Base-by-base conservation (phyloP, 2,113 vertebrate species). In the Donacobius atricapilla region DNA sequence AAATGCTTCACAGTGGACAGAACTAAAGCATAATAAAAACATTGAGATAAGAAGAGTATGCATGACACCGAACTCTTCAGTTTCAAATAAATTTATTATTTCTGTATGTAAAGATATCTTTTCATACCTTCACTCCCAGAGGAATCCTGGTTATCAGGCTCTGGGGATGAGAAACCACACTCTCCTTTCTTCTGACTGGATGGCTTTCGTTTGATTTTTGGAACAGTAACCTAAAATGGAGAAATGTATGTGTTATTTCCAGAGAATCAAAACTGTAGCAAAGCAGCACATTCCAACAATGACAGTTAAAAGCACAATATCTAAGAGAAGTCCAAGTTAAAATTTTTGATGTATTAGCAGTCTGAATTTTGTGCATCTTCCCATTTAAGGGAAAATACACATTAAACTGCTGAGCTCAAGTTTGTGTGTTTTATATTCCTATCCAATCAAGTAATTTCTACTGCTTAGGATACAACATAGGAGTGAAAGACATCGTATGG, bases 141-240 rank as follows among this genome's bases (percentile, higher is more conserved):
- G 4, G 99, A 99, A 95, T 99, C 99, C 60, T 99, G 99, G 60
- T 97, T 98, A 97, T 99, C 99, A 13, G 98, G 99, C 96, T 99
- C 99, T 0, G 99, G 99, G 14, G 99, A 99, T 10, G 99, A 99
- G 94, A 99, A 99, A 68, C 99, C 99, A 63, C 99, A 99, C 92
- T 99, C 98, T 42, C 98, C 98, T 96, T 98, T 99, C 89, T 99
- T 99, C 78, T 98, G 98, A 47, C 98, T 97, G 15, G 98, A 97
- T 96, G 98, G 96, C 50, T 99, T 99, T 92, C 98, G 98, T 95
- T 99, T 99, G 85, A 99, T 98, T 97, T 99, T 99, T 72, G 99
- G 98, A 97, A 99, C 99, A 57, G 97, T 99, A 89, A 99, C 99
- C 99, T 99, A 77, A 57, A 97, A 93, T 95, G 69, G 40, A 97